Evolutionary conservation across 64 coral and sea anemone genomes (phyloP), one percentile per base, ranked within the genome.

Genomic region (Porites australiensis): DNA sequence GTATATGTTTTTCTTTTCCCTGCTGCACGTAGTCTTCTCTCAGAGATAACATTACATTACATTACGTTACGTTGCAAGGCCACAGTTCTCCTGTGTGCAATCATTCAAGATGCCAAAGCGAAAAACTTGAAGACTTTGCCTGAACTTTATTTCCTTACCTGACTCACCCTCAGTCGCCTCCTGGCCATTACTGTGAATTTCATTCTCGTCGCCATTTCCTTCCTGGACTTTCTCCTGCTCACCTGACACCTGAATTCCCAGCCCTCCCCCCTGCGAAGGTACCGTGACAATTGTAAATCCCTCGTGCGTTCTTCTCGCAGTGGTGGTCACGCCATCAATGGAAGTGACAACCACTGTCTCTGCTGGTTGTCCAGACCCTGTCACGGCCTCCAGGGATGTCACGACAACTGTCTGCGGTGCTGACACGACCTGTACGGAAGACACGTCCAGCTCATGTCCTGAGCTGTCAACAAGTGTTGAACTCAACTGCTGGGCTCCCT

Each of bases 361-460:
- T 6, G 92, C 71, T 68, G 87, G 64, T 70, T 94, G 92, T 43
- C 86, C 82, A 72, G 92, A 74, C 45, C 88, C 92, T 6, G 84
- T 90, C 15, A 70, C 88, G 9, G 88, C 95, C 64, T 94, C 95
- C 15, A 98, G 60, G 22, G 95, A 98, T 13, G 95, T 98, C 81
- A 98, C 95, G 3, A 98, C 95, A 58, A 98, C 92, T 6, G 95
- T 98, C 50, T 94, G 91, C 27, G 95, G 95, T 5, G 89, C 88
- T 13, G 89, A 92, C n/a, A 96, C 94, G 22, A 86, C 79, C 15
- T 88, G 82, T 8, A 88, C 80, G 5, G 88, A 70, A 3, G 53
- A 77, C 46, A 98, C 88, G 52, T 98, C 95, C 7, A 98, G 63
- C 12, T 94, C 95, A 0, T 96, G 91, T 19, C 92, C 88, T 7